These are phyloP conservation scores for Heteropelma amictum DNA, from an alignment of 2,888 invertebrate genomes.

Conservation along the genomic window DNA sequence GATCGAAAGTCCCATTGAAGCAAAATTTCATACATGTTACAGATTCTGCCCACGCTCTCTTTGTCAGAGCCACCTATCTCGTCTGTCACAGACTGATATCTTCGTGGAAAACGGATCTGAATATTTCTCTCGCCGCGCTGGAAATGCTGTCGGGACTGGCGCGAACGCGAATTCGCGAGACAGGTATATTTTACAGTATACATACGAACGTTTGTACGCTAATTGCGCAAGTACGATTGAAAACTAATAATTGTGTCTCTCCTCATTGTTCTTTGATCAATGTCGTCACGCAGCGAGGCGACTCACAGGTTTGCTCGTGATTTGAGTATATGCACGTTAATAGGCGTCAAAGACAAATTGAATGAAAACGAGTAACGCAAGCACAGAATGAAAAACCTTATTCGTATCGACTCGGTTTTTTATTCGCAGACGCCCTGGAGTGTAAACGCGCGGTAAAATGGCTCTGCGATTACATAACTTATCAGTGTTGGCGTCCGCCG, in stretches of 20 bases:
- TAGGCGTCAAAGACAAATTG: background rate
- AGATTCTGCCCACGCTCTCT: constrained; percentile 93
- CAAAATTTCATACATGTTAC: constrained; percentile 62
- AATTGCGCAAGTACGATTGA: background rate
- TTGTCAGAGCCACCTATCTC: constrained; percentile 94
- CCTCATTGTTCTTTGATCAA: no score
- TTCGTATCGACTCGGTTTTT: background rate
- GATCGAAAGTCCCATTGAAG: no score
- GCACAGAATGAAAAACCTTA: background rate
- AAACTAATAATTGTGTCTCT: no score
- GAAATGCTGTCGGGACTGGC: constrained; percentile 95
- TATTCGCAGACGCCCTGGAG: constrained; percentile 88
- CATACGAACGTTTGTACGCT: no score
- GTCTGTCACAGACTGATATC: constrained; percentile 97
- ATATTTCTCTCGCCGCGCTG: constrained; percentile 94
- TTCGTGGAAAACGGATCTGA: constrained; percentile 97
- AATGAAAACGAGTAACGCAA: background rate
- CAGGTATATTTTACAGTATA: constrained; percentile 81
- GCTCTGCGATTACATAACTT: constrained; percentile 98
- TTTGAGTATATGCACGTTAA: constrained; percentile 27
- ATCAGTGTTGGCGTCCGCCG: constrained; percentile 96
- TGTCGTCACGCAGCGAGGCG: constrained; percentile 79
- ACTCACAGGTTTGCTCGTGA: constrained; percentile 78
- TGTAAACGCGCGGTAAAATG: constrained; percentile 96
- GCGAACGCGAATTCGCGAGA: constrained; percentile 91